phyloP scores from a whole-genome alignment of 2,797 vertebrate genomes.

The Coregonus sp. region DNA sequence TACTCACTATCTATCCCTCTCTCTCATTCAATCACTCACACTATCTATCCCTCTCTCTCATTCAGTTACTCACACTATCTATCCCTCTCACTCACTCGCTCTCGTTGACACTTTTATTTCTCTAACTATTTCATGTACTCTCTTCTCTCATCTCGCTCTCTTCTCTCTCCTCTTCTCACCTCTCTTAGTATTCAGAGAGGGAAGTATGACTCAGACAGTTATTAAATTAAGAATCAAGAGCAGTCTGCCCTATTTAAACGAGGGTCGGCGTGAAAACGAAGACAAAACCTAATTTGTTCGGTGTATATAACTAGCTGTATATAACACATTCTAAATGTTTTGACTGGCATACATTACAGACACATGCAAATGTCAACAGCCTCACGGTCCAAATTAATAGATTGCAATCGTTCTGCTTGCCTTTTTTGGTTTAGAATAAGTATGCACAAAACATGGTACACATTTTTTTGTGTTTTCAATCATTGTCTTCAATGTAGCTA shows the following conservation, averaged over 20 bases:
- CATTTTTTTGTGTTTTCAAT: too few relatives aligned
- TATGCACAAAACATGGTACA: too few relatives aligned
- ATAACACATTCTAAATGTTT: slow-evolving; percentile 8
- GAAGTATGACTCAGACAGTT: slow-evolving; percentile 51
- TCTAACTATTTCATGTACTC: neutral
- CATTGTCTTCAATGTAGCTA: too few relatives aligned
- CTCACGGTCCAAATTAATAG: neutral
- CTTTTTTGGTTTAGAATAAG: neutral
- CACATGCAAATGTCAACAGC: neutral
- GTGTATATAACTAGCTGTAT: neutral
- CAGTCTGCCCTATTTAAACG: slow-evolving; percentile 51
- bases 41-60: slow-evolving; percentile 25
- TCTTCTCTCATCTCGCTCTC: slow-evolving; percentile 15
- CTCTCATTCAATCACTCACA: neutral
- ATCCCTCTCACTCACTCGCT: slow-evolving; percentile 32
- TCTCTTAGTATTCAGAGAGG: slow-evolving; percentile 43
- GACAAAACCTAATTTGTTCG: slow-evolving; percentile 5
- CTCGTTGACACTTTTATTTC: neutral
- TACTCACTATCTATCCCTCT: neutral
- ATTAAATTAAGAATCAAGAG: slow-evolving; percentile 47
- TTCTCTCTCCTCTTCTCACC: slow-evolving; percentile 6
- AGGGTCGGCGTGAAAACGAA: slow-evolving; percentile 38
- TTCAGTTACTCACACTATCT: neutral
- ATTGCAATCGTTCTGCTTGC: neutral
- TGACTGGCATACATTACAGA: neutral